Evolutionary conservation across 2,797 vertebrate genomes (phyloP).

Genomic region (Apodemus agrarius): DNA sequence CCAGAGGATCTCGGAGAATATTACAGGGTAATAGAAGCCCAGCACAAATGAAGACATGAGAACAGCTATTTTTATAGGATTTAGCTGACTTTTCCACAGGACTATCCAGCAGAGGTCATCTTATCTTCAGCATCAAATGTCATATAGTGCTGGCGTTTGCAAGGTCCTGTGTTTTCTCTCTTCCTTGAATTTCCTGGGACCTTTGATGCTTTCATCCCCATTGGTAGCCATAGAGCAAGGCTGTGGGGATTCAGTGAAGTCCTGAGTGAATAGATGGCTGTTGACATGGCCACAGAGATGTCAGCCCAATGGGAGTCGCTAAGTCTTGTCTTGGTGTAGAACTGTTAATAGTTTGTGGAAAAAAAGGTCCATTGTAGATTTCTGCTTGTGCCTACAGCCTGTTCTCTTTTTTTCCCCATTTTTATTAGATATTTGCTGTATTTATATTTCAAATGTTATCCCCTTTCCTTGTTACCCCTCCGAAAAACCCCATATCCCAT

Average conservation of each 20-base stretch:
- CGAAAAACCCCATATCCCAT: too few species aligned
- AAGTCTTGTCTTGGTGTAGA: neutral
- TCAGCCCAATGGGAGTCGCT: neutral
- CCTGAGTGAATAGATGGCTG: neutral
- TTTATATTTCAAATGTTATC: too few species aligned
- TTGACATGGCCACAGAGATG: neutral
- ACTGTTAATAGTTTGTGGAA: neutral
- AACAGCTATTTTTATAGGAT: neutral
- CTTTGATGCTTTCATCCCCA: neutral
- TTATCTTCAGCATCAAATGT: neutral
- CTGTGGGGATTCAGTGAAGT: neutral
- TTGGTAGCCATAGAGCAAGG: neutral
- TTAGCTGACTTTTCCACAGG: neutral
- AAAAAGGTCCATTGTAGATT: neutral
- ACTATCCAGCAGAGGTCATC: neutral
- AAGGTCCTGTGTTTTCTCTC: neutral
- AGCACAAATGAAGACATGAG: neutral
- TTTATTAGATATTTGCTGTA: too few species aligned
- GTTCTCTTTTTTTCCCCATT: neutral
- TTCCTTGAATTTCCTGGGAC: neutral
- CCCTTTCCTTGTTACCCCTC: too few species aligned
- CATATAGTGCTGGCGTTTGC: neutral
- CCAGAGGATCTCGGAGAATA: neutral
- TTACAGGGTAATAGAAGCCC: neutral
- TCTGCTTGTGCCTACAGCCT: neutral